Conservation (phyloP, 2,888 invertebrate species). For the Leptarthrus brevirostris region DNA sequence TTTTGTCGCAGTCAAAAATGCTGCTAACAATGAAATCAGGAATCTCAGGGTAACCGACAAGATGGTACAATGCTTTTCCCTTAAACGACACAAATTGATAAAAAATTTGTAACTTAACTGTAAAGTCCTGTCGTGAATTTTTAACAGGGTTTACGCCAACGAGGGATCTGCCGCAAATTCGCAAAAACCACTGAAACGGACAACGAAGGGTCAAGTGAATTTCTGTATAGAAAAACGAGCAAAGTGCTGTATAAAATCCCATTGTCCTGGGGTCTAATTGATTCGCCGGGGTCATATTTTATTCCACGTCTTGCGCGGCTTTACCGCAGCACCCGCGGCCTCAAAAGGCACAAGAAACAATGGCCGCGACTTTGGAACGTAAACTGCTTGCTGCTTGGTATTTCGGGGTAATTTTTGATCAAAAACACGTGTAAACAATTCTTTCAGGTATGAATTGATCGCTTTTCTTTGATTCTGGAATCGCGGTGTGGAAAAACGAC, state of each 20-base stretch:
- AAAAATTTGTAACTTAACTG: slow-evolving; percentile 58
- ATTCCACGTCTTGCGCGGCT: slow-evolving; percentile 34
- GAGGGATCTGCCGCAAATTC: background rate
- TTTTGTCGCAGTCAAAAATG: background rate
- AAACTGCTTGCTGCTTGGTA: slow-evolving; percentile 42
- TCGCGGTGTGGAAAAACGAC: slow-evolving; percentile 20
- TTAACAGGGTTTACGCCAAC: slow-evolving; percentile 18
- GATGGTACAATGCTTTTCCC: slow-evolving; percentile 33
- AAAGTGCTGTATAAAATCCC: slow-evolving; percentile 55
- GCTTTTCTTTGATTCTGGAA: slow-evolving; percentile 42
- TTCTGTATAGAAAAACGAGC: slow-evolving; percentile 54
- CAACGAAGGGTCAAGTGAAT: slow-evolving; percentile 44
- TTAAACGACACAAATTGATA: slow-evolving; percentile 56
- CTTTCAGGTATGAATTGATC: slow-evolving; percentile 44
- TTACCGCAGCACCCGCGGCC: background rate
- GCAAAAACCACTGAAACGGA: background rate
- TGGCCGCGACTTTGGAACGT: slow-evolving; percentile 34
- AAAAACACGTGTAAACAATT: slow-evolving; percentile 47
- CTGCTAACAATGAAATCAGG: background rate
- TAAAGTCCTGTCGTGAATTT: slow-evolving; percentile 53
- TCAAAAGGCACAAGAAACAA: slow-evolving; percentile 39
- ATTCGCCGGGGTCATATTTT: slow-evolving; percentile 63
- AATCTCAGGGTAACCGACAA: slow-evolving; percentile 22
- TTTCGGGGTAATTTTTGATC: slow-evolving; percentile 45
- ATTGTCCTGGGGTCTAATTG: slow-evolving; percentile 62